Evolutionary conservation across 1,140 invertebrate species (phyloP).

Genomic region (Mercenaria mercenaria): DNA sequence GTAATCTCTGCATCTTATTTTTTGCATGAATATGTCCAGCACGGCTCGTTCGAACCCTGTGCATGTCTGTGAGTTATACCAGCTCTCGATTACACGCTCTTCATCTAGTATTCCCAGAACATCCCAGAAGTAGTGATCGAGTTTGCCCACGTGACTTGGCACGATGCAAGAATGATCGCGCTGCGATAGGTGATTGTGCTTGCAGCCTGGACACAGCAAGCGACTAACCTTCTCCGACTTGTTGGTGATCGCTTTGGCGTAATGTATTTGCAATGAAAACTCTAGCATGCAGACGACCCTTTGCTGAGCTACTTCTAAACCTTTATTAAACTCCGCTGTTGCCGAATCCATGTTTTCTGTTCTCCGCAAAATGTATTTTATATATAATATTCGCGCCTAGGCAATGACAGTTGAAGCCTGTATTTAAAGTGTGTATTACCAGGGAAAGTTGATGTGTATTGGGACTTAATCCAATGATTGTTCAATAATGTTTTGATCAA

Average conservation of each 20-base stretch:
- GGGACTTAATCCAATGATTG: too few species aligned
- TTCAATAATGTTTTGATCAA: too few species aligned
- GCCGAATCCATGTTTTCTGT: too few species aligned
- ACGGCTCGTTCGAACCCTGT: neutral
- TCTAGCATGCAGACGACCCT: neutral
- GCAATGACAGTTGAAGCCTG: too few species aligned
- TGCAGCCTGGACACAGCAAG: neutral
- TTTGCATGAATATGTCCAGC: neutral
- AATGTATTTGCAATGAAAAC: slow-evolving; percentile 9
- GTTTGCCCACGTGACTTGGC: neutral
- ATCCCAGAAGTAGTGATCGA: neutral
- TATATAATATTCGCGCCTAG: too few species aligned
- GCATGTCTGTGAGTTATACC: neutral
- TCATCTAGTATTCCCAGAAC: neutral
- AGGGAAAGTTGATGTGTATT: too few species aligned
- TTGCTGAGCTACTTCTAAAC: neutral
- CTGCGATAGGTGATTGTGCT: neutral
- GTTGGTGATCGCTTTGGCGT: neutral
- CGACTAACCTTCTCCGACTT: neutral
- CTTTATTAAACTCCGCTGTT: too few species aligned
- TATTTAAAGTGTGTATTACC: too few species aligned
- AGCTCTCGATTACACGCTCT: neutral
- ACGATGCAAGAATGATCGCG: neutral
- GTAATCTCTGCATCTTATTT: neutral
- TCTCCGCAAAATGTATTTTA: too few species aligned